A percentile compares a stretch with the other conserved stretches of the same genome.
phyloP scores from a whole-genome alignment of 2,888 invertebrate genomes.

The Pharmacophagus antenor region DNA sequence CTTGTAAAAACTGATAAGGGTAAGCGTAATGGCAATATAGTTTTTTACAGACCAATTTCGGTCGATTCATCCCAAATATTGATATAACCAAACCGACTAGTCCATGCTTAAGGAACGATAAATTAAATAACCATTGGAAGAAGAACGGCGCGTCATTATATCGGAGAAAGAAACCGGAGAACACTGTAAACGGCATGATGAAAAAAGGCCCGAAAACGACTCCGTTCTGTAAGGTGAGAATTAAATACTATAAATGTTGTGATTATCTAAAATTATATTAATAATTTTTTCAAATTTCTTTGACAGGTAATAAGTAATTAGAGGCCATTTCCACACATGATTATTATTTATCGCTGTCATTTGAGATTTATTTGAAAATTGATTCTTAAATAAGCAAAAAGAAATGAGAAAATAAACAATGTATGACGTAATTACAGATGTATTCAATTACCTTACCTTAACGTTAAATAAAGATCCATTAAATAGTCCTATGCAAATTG shows the following conservation, averaged over 20 bases:
- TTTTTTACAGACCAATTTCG: constrained; percentile 86
- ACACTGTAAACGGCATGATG: constrained; percentile 92
- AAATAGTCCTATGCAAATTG: constrained; percentile 91
- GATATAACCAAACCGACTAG: constrained; percentile 91
- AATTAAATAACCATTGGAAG: constrained; percentile 92
- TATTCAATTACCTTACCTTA: constrained; percentile 77
- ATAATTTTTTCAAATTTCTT: neutral
- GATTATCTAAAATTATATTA: neutral
- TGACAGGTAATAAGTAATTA: neutral
- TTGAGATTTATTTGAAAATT: neutral
- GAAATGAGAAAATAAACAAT: neutral
- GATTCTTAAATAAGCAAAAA: neutral
- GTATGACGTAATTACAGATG: neutral
- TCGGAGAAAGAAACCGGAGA: constrained; percentile 96
- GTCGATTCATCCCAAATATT: constrained; percentile 90
- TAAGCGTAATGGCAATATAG: constrained; percentile 88
- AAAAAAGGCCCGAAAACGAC: constrained; percentile 94
- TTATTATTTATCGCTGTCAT: neutral
- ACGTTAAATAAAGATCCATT: constrained; percentile 91
- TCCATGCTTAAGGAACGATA: constrained; percentile 94
- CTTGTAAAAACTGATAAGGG: constrained; percentile 87
- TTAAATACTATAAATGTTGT: neutral
- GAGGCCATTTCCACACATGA: neutral
- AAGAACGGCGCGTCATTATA: constrained; percentile 88
- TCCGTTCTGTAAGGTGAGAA: constrained; percentile 83